Percentiles rank a stretch among this genome's conserved stretches.
Evolutionary conservation across 2,113 vertebrate species (phyloP).

Genomic region (Leptobrachium leishanense): DNA sequence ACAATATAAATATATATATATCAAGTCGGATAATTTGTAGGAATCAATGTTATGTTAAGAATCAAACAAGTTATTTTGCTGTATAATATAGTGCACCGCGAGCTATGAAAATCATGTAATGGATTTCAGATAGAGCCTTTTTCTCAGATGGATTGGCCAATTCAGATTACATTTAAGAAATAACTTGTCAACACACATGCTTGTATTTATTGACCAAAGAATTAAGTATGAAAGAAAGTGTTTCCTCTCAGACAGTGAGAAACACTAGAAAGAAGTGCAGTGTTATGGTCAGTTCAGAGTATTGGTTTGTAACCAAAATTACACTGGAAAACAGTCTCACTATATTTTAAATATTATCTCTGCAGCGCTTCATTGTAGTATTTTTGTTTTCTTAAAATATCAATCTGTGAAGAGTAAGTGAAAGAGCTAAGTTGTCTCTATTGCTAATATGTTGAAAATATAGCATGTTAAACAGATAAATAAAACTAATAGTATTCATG

Average conservation of each 20-base stretch:
- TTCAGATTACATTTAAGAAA: constrained; percentile 50
- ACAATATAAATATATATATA: constrained; percentile 26
- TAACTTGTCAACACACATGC: constrained; percentile 49
- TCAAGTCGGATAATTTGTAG: constrained; percentile 4
- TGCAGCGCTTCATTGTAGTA: no score
- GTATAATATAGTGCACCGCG: constrained; percentile 42
- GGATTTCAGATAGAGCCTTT: constrained; percentile 49
- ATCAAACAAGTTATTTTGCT: constrained; percentile 47
- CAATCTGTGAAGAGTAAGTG: no score
- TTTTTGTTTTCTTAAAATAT: no score
- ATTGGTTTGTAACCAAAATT: no score
- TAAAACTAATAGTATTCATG: no score
- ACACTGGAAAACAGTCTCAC: no score
- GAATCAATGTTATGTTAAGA: constrained; percentile 43
- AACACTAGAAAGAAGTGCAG: constrained; percentile 2
- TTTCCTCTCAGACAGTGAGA: constrained; percentile 3
- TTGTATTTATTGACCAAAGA: constrained; percentile 49
- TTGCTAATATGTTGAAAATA: no score
- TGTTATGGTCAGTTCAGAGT: not conserved
- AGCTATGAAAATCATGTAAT: constrained; percentile 44
- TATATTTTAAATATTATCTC: no score
- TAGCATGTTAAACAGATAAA: no score
- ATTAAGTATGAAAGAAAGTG: constrained; percentile 36
- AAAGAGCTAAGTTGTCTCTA: no score
- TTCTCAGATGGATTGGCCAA: constrained; percentile 47